Evolutionary conservation across 2,888 invertebrate genomes (phyloP).

Genomic region (Drosophila prostipennis): DNA sequence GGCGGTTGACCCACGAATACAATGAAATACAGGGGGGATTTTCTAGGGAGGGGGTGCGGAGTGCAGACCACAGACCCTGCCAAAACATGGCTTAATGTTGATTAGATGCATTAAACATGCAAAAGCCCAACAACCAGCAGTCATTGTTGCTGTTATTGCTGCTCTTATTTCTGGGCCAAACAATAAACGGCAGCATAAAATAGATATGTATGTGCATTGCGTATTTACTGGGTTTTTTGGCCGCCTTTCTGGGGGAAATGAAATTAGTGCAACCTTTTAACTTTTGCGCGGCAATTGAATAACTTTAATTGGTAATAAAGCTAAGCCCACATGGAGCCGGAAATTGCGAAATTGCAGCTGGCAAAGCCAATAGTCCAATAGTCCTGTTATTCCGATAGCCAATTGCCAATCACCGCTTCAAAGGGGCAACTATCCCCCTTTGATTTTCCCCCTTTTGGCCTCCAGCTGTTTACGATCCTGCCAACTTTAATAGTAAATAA

Average conservation of each 20-base stretch:
- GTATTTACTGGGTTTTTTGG: conserved; percentile 14
- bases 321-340: conserved; percentile 48
- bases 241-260: conserved; percentile 4
- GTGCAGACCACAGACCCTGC: conserved; percentile 22
- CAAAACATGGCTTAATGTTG: conserved; percentile 74
- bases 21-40: conserved; percentile 49
- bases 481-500: conserved; percentile 76
- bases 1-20: conserved; percentile 64
- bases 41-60: neutral
- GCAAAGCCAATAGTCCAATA: conserved; percentile 22
- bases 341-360: conserved; percentile 31
- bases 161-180: conserved; percentile 33
- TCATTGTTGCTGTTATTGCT: conserved; percentile 41
- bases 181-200: conserved; percentile 56
- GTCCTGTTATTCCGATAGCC: neutral
- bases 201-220: conserved; percentile 41
- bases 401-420: conserved; percentile 31
- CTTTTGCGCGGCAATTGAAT: conserved; percentile 71
- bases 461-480: conserved; percentile 66
- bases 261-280: conserved; percentile 68
- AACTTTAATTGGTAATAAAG: conserved; percentile 73
- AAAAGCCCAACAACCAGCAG: conserved; percentile 52
- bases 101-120: conserved; percentile 78
- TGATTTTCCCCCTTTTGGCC: conserved; percentile 36
- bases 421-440: conserved; percentile 26